These are phyloP conservation scores for Monoplex corrugatus DNA, from an alignment of 2,888 invertebrate species.

Conservation along the genomic window DNA sequence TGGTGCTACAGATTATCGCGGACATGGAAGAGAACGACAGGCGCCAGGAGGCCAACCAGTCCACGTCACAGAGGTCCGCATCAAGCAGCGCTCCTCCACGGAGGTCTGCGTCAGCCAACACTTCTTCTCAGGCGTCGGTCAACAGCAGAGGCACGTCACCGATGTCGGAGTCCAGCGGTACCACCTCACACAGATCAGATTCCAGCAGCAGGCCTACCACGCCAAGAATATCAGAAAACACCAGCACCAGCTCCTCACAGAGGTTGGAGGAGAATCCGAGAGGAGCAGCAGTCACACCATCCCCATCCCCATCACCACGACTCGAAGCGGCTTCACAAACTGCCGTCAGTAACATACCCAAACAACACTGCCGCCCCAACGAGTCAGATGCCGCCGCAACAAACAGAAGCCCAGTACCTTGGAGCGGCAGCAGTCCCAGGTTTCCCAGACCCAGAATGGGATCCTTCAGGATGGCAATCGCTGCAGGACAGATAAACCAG, in stretches of 20 bases:
- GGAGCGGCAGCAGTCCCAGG: not conserved
- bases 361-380: too few species aligned
- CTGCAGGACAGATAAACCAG: not conserved
- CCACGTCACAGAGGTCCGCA: not conserved
- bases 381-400: not conserved
- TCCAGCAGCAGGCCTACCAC: not conserved
- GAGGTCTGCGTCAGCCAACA: not conserved
- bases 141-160: not conserved
- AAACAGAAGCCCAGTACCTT: not conserved
- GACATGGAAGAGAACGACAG: slow-evolving; percentile 33
- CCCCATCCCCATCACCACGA: not conserved
- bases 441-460: slow-evolving; percentile 26
- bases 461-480: slow-evolving; percentile 21
- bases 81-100: not conserved
- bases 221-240: not conserved
- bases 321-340: not conserved
- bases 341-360: not conserved
- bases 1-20: slow-evolving; percentile 22
- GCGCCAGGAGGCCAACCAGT: not conserved
- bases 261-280: not conserved
- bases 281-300: not conserved
- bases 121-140: too few species aligned
- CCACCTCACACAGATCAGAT: too few species aligned
- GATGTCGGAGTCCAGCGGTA: not conserved
- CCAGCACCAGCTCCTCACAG: not conserved